Base-by-base conservation (phyloP, 2,888 invertebrate species). In the Therioaphis trifolii region DNA sequence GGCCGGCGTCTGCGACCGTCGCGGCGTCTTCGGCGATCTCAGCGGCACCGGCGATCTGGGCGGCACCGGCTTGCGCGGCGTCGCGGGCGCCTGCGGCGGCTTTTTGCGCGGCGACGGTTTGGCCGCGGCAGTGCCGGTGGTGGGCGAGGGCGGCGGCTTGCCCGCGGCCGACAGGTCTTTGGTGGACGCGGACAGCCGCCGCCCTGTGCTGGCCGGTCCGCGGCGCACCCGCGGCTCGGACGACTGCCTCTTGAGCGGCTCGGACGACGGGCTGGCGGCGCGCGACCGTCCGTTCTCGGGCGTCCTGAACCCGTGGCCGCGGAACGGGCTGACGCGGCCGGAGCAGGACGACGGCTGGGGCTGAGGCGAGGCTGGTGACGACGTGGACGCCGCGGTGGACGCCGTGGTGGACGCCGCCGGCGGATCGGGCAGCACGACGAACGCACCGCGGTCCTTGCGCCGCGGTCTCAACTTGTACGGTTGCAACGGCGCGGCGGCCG, bases 161-260 rank as follows among this genome's bases (percentile, higher is more conserved):
- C 86, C 69, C 86, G 84, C 24, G 86, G 85, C 46, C 85, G 86
- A 86, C 86, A 87, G 84, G 86, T 82, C 84, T 84, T 84, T 71
- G 46, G 84, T 75, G 46, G 84, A 84, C 27, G 69, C 79, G 9
- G 85, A 69, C 84, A 85, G 18, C 18, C 55, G 68, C 7, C 40
- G 68, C 1, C 43, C 12, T 24, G n/a, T n/a, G 0, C 5, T n/a
- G 15, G 55, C 2, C 12, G 27, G 18, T 11, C 40, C 52, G 5
- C 21, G 43, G 15, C 74, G 63, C 18, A 82, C 49, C 40, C 72
- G 63, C 18, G 82, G n/a, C 21, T 82, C 82, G n/a, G 82, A 82
- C 52, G 63, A 58, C 46, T 82, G 82, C 7, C 82, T 63, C 35
- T n/a, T 82, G 7, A 82, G 82, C 24, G 49, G 82, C 5, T 14